Percentiles rank a stretch among this genome's conserved stretches.
phyloP scores from a whole-genome alignment of 1,140 invertebrate species.

The Galleria mellonella region DNA sequence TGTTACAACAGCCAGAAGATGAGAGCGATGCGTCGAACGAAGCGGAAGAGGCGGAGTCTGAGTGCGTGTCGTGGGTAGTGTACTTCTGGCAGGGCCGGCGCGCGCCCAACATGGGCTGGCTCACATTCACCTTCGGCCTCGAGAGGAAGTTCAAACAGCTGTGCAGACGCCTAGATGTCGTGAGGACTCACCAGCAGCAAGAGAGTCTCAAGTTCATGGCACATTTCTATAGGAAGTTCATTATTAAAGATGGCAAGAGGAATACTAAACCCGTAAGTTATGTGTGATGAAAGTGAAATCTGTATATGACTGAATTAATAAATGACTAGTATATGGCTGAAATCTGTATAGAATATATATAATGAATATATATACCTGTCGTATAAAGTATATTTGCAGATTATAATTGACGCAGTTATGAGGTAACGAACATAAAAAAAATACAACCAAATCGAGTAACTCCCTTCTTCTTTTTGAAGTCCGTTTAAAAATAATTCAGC shows the following conservation, averaged over 20 bases:
- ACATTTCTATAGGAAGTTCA: slow-evolving; percentile 96
- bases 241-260: slow-evolving; percentile 94
- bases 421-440: no score
- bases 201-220: slow-evolving; percentile 99
- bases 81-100: slow-evolving; percentile 98
- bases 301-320: no score
- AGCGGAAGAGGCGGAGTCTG: slow-evolving; percentile 79
- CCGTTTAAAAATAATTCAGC: no score
- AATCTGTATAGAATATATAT: no score
- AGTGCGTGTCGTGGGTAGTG: slow-evolving; percentile 93
- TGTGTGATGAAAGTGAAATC: no score
- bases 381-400: no score
- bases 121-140: slow-evolving; percentile 98
- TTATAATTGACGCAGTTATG: no score
- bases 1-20: slow-evolving; percentile 34
- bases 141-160: slow-evolving; percentile 98
- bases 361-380: no score
- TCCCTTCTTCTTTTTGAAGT: no score
- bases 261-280: slow-evolving; percentile 74
- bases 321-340: no score
- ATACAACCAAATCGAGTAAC: no score
- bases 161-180: slow-evolving; percentile 96
- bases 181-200: slow-evolving; percentile 98
- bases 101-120: slow-evolving; percentile 99
- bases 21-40: slow-evolving; percentile 38